Percentiles rank a stretch among this genome's conserved stretches.
Evolutionary conservation across 2,797 vertebrate genomes (phyloP).

Genomic region (Mareca strepera): DNA sequence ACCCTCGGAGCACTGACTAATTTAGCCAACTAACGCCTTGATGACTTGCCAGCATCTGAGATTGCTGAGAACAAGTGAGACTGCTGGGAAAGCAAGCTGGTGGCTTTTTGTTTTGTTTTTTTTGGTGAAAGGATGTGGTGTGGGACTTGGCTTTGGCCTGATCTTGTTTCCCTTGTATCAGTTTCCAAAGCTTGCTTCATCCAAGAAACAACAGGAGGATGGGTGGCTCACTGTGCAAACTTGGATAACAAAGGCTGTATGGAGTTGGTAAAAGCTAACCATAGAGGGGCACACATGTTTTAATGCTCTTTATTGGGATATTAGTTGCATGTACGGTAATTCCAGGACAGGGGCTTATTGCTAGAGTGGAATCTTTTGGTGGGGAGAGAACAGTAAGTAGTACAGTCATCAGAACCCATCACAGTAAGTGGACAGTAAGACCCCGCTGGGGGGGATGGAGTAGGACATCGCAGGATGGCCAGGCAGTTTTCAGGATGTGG

Average conservation of each 20-base stretch:
- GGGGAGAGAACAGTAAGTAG: not conserved
- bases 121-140: conserved; percentile 44
- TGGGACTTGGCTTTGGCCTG: not conserved
- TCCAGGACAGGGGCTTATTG: not conserved
- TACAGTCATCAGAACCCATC: not conserved
- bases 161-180: conserved; percentile 5
- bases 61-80: not conserved
- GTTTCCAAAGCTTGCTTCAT: conserved; percentile 25
- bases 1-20: not conserved
- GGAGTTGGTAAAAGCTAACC: not conserved
- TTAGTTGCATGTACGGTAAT: not conserved
- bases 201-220: not conserved
- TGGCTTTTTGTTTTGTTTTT: not conserved
- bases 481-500: not conserved
- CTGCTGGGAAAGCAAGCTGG: conserved; percentile 33
- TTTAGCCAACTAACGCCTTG: conserved; percentile 36
- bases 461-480: not conserved
- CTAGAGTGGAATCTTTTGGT: not conserved
- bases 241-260: not conserved
- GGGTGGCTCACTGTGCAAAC: not conserved
- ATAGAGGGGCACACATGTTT: accelerated
- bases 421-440: not conserved
- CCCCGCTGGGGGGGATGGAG: accelerated
- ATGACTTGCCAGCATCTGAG: not conserved
- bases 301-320: not conserved